phyloP scores from a whole-genome alignment of 2,797 vertebrate species.

The Falco berigora region DNA sequence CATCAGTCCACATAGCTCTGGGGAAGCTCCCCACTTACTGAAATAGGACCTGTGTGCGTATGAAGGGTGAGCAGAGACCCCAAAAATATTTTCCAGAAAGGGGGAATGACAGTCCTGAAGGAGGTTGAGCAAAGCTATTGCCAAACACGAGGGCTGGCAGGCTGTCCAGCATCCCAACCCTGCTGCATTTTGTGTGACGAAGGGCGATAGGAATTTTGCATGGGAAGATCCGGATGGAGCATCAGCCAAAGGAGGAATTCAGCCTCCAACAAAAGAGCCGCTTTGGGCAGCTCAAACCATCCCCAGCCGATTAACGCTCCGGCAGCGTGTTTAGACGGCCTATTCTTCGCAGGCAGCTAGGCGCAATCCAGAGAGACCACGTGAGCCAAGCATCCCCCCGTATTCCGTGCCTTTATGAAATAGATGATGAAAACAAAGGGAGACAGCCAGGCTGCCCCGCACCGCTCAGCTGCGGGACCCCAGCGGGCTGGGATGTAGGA shows the following conservation, averaged over 20 bases:
- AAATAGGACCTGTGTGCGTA: fast-evolving
- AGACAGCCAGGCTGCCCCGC: not conserved
- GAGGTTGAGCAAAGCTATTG: not conserved
- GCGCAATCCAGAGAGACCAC: not conserved
- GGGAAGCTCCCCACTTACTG: not conserved
- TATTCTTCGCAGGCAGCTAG: not conserved
- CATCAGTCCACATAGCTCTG: not conserved
- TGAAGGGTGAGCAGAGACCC: not conserved
- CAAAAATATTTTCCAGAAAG: not conserved
- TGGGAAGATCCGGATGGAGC: not conserved
- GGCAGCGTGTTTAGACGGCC: not conserved
- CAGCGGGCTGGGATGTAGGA: not conserved
- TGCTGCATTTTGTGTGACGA: not conserved
- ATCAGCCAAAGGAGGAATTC: not conserved
- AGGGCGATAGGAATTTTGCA: not conserved
- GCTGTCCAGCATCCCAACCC: not conserved
- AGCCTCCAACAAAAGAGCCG: slow-evolving; percentile 1
- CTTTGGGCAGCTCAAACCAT: not conserved
- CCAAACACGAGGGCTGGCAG: not conserved
- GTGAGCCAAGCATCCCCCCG: not conserved
- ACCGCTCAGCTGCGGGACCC: not conserved
- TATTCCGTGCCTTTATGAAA: not conserved
- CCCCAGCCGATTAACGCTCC: not conserved
- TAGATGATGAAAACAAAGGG: not conserved
- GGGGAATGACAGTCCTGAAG: not conserved